Base-by-base conservation (phyloP, 2,113 vertebrate species). In the Pteronura brasiliensis region DNA sequence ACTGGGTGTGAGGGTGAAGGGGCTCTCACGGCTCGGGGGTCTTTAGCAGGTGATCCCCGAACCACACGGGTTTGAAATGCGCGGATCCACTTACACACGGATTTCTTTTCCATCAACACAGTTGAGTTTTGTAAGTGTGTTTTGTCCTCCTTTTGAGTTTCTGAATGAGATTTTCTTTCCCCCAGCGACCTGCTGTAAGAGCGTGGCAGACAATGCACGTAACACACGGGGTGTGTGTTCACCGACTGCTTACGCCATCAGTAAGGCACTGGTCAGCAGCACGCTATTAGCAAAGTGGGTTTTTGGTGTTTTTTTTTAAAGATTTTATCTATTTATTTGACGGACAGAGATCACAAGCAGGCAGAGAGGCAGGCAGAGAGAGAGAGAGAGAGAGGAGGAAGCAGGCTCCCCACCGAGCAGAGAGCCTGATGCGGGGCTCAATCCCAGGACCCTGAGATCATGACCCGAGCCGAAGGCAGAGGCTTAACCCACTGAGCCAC, bases 211-310 rank as follows among this genome's bases (percentile, higher is more conserved):
- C 42, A 9, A 15, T 4, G 6, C 25, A 15, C 3, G 1, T 8
- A 76, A 29, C 72, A 76, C 12, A 27, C 13, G 25, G 72, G 39
- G 3, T 8, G 27, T 15, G 42, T 4, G 72, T 15, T 44, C 27
- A 44, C 39, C 1, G 1, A 4, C 72, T 15, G 25, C 8, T 27
- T 5, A 17, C 1, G 6, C 21, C 8, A 14, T 44, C 13, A 3
- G 25, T 76, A 44, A 47, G 39, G 72, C 25, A 29, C 72, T 47
- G 25, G 72, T 29, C 72, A 44, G 42, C 72, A 29, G 25, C 4
- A 17, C 7, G 14, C 42, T 8, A 1, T 47, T 44, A 76, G 3
- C 39, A 27, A 74, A 29, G 39, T 1, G 27, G 52, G 52, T 3
- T 52, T 52, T 4, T 52, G 6, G 3, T 4, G 42, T 42, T 52